Percentiles rank a stretch among this genome's conserved stretches.
Conservation (phyloP, 2,113 vertebrate genomes). For the Australoheros scitulus region DNA sequence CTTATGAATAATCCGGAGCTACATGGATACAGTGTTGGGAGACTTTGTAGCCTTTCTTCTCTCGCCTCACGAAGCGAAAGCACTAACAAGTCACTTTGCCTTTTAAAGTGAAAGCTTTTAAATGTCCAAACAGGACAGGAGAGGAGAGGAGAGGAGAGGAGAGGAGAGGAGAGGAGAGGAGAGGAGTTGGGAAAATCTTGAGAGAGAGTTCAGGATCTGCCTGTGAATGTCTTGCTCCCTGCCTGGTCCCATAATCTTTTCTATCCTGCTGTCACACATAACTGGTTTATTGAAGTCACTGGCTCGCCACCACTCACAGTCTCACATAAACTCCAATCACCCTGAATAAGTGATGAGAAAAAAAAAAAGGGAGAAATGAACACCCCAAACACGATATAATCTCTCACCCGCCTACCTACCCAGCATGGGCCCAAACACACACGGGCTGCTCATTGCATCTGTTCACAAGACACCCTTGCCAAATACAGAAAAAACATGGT, state of each 20-base stretch:
- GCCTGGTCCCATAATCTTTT: slow-evolving; percentile 22
- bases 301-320: background rate
- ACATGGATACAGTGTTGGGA: background rate
- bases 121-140: background rate
- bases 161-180: background rate
- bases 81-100: slow-evolving; percentile 1
- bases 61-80: background rate
- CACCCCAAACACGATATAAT: slow-evolving; percentile 31
- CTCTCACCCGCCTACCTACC: slow-evolving; percentile 61
- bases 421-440: slow-evolving; percentile 60
- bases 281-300: slow-evolving; percentile 36
- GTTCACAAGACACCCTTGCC: slow-evolving; percentile 57
- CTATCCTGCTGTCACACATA: slow-evolving; percentile 31
- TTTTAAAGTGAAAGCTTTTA: slow-evolving; percentile 30
- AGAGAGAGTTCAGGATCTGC: slow-evolving; percentile 21
- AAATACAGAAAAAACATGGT: background rate
- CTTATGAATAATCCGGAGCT: background rate
- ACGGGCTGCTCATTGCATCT: slow-evolving; percentile 72
- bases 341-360: slow-evolving; percentile 29
- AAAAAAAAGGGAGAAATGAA: slow-evolving; percentile 16
- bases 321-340: slow-evolving; percentile 18
- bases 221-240: slow-evolving; percentile 6
- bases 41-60: background rate
- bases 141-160: background rate
- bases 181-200: background rate